Conservation (phyloP, 2,113 vertebrate genomes). For the Myodes glareolus region DNA sequence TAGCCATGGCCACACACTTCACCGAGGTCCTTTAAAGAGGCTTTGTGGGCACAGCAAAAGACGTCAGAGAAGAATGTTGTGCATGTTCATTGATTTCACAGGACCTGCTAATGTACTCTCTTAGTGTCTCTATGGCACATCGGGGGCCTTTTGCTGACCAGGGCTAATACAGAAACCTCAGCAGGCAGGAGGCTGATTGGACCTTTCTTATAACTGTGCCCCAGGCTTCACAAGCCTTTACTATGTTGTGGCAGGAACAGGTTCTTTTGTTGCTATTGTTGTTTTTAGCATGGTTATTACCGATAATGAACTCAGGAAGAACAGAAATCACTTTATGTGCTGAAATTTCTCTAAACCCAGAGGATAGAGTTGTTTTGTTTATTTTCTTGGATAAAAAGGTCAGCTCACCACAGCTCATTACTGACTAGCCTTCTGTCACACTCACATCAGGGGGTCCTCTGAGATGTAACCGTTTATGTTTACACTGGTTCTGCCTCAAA, state of each 20-base stretch:
- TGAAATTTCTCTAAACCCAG: neutral
- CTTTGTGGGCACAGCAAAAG: neutral
- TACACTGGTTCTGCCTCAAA: neutral
- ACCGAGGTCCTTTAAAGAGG: neutral
- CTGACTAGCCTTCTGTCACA: neutral
- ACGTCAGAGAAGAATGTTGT: neutral
- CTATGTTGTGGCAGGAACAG: neutral
- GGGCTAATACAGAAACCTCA: neutral
- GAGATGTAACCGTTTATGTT: slow-evolving; percentile 28
- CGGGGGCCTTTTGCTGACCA: neutral
- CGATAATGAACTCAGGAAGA: neutral
- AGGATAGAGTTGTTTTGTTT: neutral
- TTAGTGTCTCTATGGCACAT: rapidly evolving
- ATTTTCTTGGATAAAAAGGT: slow-evolving; percentile 7
- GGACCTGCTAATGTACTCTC: too few species aligned
- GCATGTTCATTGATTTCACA: neutral
- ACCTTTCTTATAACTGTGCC: neutral
- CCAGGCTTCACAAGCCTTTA: neutral
- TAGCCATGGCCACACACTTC: neutral
- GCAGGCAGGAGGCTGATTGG: neutral
- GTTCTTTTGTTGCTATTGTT: neutral
- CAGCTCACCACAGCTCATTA: neutral
- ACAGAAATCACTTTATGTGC: neutral
- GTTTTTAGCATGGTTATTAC: neutral
- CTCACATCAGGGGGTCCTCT: neutral